Evolutionary conservation across 2,797 vertebrate genomes (phyloP).

Genomic region (Enteromius anoplus): DNA sequence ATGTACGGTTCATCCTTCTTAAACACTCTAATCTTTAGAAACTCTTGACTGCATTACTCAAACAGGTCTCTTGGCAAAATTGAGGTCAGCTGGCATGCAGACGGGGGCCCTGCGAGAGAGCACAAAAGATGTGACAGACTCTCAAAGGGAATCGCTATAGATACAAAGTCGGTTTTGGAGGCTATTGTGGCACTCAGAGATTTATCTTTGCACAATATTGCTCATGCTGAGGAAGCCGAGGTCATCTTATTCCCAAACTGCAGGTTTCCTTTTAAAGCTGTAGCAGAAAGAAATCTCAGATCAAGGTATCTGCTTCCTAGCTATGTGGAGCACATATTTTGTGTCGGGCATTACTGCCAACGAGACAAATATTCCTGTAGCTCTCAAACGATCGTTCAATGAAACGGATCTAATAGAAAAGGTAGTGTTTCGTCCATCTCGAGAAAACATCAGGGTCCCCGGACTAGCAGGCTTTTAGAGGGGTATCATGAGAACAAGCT

Average conservation of each 20-base stretch:
- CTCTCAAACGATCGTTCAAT: conserved; percentile 29
- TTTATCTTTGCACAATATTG: conserved; percentile 61
- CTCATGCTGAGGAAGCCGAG: conserved; percentile 58
- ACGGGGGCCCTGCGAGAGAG: conserved; percentile 38
- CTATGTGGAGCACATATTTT: conserved; percentile 35
- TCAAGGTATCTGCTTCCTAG: conserved; percentile 45
- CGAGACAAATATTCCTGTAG: conserved; percentile 28
- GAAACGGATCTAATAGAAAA: conserved; percentile 36
- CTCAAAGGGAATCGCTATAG: conserved; percentile 54
- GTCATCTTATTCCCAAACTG: conserved; percentile 60
- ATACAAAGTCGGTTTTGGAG: conserved; percentile 53
- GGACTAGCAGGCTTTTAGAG: conserved; percentile 33
- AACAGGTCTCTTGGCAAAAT: conserved; percentile 51
- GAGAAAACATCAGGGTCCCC: not conserved
- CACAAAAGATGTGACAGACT: conserved; percentile 37
- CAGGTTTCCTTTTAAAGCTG: conserved; percentile 45
- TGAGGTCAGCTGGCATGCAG: conserved; percentile 54
- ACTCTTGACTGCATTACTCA: conserved; percentile 56
- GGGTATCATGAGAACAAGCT: conserved; percentile 37
- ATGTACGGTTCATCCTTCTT: conserved; percentile 60
- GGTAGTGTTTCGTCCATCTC: conserved; percentile 43
- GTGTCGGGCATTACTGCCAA: conserved; percentile 35
- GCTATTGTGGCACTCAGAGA: conserved; percentile 54
- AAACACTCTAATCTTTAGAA: conserved; percentile 61
- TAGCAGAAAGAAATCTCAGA: conserved; percentile 32